Percentiles rank a stretch among this genome's conserved stretches.
Evolutionary conservation across 2,113 vertebrate genomes (phyloP).

Genomic region (Chaenocephalus aceratus): DNA sequence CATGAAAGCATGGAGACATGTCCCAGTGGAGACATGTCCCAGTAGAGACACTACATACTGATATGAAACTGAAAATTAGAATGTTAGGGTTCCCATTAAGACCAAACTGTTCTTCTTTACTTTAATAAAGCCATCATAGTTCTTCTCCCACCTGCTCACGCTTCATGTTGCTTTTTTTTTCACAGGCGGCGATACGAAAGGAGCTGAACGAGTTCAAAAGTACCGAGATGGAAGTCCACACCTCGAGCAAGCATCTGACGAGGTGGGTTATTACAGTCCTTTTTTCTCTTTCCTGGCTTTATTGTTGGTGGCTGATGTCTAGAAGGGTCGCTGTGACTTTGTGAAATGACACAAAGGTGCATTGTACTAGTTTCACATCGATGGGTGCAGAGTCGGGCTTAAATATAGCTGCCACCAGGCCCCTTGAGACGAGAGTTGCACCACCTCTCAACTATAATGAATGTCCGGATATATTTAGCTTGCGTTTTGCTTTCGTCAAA

Average conservation of each 20-base stretch:
- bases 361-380: conserved; percentile 26
- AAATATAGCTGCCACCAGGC: conserved; percentile 59
- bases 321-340: conserved; percentile 36
- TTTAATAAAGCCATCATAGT: too few relatives aligned
- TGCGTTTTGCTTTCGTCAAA: conserved; percentile 58
- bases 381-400: conserved; percentile 37
- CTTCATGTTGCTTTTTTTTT: conserved; percentile 13
- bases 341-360: conserved; percentile 16
- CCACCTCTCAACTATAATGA: conserved; percentile 64
- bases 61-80: too few relatives aligned
- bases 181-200: conserved; percentile 96
- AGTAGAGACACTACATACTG: too few relatives aligned
- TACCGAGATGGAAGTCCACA: conserved; percentile 98
- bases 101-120: too few relatives aligned
- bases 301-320: background rate
- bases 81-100: too few relatives aligned
- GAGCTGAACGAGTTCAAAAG: conserved; percentile 99
- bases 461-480: conserved; percentile 69
- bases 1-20: too few relatives aligned
- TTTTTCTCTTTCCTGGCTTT: background rate
- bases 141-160: conserved; percentile 19
- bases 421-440: conserved; percentile 56
- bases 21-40: too few relatives aligned
- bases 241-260: conserved; percentile 97
- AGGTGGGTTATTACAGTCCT: conserved; percentile 80